Conservation (phyloP, 2,113 vertebrate genomes). For the Planiliza haematocheilus region DNA sequence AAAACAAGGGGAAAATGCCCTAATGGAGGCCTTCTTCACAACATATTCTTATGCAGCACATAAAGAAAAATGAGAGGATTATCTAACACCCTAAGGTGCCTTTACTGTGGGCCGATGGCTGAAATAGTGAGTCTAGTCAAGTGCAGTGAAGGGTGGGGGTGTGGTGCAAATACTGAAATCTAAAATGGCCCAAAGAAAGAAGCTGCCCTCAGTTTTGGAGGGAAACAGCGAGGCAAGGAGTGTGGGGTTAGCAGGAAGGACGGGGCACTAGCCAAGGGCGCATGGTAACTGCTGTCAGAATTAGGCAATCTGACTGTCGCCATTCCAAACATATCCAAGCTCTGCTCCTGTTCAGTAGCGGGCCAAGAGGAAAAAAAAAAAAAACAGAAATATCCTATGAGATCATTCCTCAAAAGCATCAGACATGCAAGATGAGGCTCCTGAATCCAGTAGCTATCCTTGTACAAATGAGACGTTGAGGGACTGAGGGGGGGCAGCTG, state of each 20-base stretch:
- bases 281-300: constrained; percentile 79
- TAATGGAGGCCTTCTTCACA: constrained; percentile 43
- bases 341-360: constrained; percentile 50
- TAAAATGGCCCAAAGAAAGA: constrained; percentile 14
- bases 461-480: constrained; percentile 25
- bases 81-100: constrained; percentile 44
- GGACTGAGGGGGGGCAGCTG: constrained; percentile 32
- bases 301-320: constrained; percentile 74
- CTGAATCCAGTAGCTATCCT: constrained; percentile 49
- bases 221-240: constrained; percentile 16
- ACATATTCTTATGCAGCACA: constrained; percentile 34
- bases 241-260: constrained; percentile 4
- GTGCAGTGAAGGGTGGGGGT: neutral
- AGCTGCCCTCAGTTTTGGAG: constrained; percentile 32
- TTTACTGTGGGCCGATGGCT: neutral
- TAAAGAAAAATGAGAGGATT: constrained; percentile 39
- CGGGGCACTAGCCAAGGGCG: constrained; percentile 18
- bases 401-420: constrained; percentile 72
- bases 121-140: constrained; percentile 2
- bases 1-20: constrained; percentile 14
- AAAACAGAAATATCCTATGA: constrained; percentile 73
- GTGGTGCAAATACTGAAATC: constrained; percentile 27
- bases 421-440: constrained; percentile 33
- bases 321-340: constrained; percentile 69
- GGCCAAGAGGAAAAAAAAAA: constrained; percentile 21